These are phyloP conservation scores for Augochlorella aurata DNA, from an alignment of 2,888 invertebrate species.

Conservation along the genomic window DNA sequence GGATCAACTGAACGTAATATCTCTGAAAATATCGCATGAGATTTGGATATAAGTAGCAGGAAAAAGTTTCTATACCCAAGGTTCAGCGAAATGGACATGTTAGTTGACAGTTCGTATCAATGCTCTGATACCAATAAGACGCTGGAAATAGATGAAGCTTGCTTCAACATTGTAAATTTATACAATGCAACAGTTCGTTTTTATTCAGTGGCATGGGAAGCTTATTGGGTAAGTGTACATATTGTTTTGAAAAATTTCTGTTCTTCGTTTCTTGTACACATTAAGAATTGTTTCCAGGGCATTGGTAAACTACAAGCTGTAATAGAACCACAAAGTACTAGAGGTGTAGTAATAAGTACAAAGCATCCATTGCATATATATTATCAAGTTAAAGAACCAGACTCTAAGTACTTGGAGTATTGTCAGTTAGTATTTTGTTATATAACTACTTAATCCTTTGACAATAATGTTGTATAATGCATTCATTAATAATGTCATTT, in stretches of 20 bases:
- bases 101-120: slow-evolving; percentile 1
- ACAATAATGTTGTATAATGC: neutral
- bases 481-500: slow-evolving; percentile 22
- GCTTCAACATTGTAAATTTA: slow-evolving; percentile 73
- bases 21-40: neutral
- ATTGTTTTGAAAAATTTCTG: neutral
- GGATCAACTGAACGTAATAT: neutral
- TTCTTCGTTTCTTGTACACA: neutral
- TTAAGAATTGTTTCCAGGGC: slow-evolving; percentile 73
- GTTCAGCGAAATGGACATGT: neutral
- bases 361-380: slow-evolving; percentile 74
- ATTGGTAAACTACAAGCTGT: slow-evolving; percentile 64
- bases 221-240: slow-evolving; percentile 69
- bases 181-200: slow-evolving; percentile 63
- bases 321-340: slow-evolving; percentile 69
- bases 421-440: slow-evolving; percentile 74
- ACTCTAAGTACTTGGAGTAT: slow-evolving; percentile 35
- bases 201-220: slow-evolving; percentile 70
- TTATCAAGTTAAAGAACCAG: slow-evolving; percentile 54
- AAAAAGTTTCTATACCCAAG: neutral
- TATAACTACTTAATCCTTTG: neutral
- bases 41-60: neutral
- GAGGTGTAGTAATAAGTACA: slow-evolving; percentile 73
- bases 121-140: slow-evolving; percentile 65
- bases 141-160: slow-evolving; percentile 78